Conservation (phyloP, 2,888 invertebrate genomes). For the Cataglyphis rosenhaueri region DNA sequence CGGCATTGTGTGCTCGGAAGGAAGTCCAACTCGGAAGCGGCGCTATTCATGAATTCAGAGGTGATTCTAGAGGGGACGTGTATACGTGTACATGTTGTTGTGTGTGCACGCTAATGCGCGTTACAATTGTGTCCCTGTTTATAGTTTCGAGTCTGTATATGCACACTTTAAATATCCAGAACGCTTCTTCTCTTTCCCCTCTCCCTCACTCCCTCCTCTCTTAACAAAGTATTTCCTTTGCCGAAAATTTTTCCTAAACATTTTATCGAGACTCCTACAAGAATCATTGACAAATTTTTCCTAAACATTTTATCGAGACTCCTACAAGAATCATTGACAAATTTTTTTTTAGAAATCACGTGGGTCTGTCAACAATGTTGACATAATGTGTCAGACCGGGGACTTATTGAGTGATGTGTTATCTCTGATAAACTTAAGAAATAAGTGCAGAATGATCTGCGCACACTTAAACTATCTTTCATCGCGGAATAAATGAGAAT, state of each 20-base stretch:
- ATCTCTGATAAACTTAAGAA: too few species aligned
- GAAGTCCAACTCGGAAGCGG: conserved; percentile 83
- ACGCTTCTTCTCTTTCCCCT: not conserved
- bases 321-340: not conserved
- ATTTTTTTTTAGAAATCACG: not conserved
- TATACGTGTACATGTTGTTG: not conserved
- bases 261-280: not conserved
- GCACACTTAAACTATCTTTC: not conserved
- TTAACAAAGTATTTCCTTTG: not conserved
- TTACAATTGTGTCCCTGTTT: not conserved
- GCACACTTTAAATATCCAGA: conserved; percentile 14
- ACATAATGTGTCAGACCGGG: too few species aligned
- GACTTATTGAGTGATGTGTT: too few species aligned
- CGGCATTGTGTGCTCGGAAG: conserved; percentile 79
- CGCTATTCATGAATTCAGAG: conserved; percentile 72
- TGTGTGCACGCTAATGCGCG: conserved; percentile 26
- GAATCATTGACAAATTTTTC: not conserved
- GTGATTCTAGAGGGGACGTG: not conserved
- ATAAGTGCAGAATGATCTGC: not conserved
- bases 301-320: not conserved
- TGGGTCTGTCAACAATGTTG: too few species aligned
- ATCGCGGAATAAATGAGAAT: not conserved
- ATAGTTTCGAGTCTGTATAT: not conserved
- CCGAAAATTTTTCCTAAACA: conserved; percentile 14
- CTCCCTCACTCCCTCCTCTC: not conserved